Percentiles rank a stretch among this genome's conserved stretches.
Evolutionary conservation across 2,797 vertebrate species (phyloP).

Genomic region (Serranus cabrilla): DNA sequence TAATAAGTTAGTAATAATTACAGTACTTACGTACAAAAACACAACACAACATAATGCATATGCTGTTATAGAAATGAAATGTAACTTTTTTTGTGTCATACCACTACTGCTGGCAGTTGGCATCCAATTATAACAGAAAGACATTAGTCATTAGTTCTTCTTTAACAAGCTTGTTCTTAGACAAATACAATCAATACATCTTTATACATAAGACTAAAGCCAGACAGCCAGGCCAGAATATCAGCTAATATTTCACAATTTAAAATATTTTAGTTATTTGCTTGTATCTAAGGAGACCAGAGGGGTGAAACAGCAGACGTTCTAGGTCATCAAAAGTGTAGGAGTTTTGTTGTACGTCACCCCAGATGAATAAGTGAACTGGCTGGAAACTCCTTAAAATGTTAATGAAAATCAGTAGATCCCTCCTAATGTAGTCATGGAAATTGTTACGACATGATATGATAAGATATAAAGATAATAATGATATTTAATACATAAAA

Average conservation of each 20-base stretch:
- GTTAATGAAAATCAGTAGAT: not conserved
- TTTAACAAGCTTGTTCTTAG: not conserved
- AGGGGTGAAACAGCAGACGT: not conserved
- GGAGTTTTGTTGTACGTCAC: not conserved
- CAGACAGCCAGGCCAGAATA: not conserved
- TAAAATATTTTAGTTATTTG: not conserved
- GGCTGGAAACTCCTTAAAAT: not conserved
- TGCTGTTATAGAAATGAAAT: no score
- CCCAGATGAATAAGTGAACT: not conserved
- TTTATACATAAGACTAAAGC: not conserved
- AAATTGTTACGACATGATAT: not conserved
- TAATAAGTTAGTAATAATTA: no score
- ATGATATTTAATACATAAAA: no score
- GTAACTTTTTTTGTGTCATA: no score
- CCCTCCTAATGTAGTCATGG: not conserved
- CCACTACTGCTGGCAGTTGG: no score
- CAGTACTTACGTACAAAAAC: no score
- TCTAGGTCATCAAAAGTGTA: slow-evolving; percentile 1
- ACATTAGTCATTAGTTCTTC: no score
- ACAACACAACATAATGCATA: no score
- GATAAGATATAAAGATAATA: no score
- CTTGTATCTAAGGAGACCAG: not conserved
- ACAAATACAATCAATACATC: not conserved
- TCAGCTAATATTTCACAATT: not conserved
- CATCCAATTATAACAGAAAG: no score